These are phyloP conservation scores for Stenodera caucasica DNA, from an alignment of 2,888 invertebrate genomes.

Conservation along the genomic window DNA sequence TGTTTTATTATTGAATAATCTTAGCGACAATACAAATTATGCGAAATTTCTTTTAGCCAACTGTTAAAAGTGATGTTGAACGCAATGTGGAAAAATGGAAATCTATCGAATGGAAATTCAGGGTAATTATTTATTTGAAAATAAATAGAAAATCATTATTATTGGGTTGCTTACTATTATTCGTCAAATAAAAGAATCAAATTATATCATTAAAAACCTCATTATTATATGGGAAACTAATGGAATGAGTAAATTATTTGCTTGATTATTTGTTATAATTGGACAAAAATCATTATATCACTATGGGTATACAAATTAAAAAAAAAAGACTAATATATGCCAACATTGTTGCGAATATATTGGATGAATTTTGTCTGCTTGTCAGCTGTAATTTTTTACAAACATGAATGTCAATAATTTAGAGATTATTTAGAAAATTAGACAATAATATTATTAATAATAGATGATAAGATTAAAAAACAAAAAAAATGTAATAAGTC, in stretches of 20 bases:
- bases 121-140: conserved; percentile 57
- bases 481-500: background rate
- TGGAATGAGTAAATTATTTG: too few species aligned
- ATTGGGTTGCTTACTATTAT: background rate
- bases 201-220: background rate
- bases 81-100: conserved; percentile 61
- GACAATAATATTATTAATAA: background rate
- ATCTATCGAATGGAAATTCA: conserved; percentile 69
- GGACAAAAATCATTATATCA: too few species aligned
- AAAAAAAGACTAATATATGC: too few species aligned
- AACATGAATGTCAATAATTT: background rate
- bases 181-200: background rate
- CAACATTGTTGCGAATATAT: too few species aligned
- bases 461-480: background rate
- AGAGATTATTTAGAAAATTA: background rate
- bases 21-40: background rate
- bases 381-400: background rate
- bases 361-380: too few species aligned
- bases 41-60: conserved; percentile 55
- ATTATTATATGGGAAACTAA: background rate
- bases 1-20: background rate
- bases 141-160: background rate
- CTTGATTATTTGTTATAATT: too few species aligned
- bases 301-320: too few species aligned
- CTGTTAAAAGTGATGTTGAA: conserved; percentile 58